Evolutionary conservation across 2,888 invertebrate genomes (phyloP).

Genomic region (Tetragonisca angustula): DNA sequence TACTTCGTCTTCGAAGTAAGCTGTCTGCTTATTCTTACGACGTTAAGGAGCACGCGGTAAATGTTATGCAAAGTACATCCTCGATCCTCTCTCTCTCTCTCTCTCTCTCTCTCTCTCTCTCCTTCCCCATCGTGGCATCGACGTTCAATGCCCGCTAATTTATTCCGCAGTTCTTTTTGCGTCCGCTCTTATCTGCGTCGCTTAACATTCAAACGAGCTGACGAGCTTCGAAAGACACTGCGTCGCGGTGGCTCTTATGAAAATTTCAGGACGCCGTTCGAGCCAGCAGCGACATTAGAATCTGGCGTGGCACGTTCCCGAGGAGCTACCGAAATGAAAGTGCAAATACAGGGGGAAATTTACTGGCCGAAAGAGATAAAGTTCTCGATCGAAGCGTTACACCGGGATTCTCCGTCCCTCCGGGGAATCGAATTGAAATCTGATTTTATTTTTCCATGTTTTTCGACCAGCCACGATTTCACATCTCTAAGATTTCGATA

Average conservation of each 20-base stretch:
- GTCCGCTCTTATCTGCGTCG: conserved; percentile 23
- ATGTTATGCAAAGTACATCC: conserved; percentile 65
- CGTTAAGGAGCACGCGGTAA: conserved; percentile 50
- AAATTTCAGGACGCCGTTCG: conserved; percentile 7
- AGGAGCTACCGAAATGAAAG: too few relatives aligned
- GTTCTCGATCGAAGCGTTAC: too few relatives aligned
- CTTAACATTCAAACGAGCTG: conserved; percentile 46
- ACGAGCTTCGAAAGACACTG: conserved; percentile 43
- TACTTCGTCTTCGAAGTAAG: conserved; percentile 68
- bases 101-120: too few relatives aligned
- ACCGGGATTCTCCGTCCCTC: too few relatives aligned
- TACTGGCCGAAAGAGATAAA: too few relatives aligned
- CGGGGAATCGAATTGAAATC: too few relatives aligned
- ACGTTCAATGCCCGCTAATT: conserved; percentile 64
- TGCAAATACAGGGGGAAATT: too few relatives aligned
- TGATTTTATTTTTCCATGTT: too few relatives aligned
- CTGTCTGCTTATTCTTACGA: conserved; percentile 69
- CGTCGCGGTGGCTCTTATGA: conserved; percentile 32
- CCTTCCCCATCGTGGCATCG: conserved; percentile 42
- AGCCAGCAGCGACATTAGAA: conserved; percentile 12
- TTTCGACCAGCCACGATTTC: too few relatives aligned
- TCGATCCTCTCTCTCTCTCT: too few relatives aligned
- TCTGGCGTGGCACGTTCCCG: not conserved
- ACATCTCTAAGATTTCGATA: too few relatives aligned
- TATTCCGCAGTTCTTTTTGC: conserved; percentile 56